These are phyloP conservation scores for Chrysotoxum bicinctum DNA, from an alignment of 2,888 invertebrate species.

Conservation along the genomic window DNA sequence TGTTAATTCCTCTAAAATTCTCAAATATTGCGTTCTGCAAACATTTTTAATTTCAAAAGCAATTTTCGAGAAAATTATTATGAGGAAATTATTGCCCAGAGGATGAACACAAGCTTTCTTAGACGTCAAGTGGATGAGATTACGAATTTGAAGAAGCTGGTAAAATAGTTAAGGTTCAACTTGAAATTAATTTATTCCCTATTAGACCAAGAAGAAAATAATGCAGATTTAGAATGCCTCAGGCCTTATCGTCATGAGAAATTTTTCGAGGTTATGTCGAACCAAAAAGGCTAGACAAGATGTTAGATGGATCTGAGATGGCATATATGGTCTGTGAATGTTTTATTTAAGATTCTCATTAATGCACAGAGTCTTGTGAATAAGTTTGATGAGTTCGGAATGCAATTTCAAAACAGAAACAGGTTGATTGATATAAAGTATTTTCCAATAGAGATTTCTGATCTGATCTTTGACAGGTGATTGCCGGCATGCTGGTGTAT, in stretches of 20 bases:
- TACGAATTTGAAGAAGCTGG: neutral
- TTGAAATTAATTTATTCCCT: neutral
- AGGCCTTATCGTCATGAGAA: neutral
- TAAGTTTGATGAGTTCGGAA: neutral
- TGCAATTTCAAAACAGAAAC: neutral
- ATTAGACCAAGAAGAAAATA: neutral
- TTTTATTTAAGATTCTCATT: too few species aligned
- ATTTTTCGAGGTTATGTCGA: neutral
- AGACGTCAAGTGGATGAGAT: neutral
- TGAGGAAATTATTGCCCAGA: conserved; percentile 2
- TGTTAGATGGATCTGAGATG: neutral
- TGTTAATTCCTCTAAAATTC: neutral
- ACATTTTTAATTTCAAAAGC: neutral
- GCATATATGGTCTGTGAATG: neutral
- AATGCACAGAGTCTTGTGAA: neutral
- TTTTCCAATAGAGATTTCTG: too few species aligned
- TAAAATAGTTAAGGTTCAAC: neutral
- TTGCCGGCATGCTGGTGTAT: too few species aligned
- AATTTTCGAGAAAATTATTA: conserved; percentile 6
- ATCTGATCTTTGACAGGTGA: too few species aligned
- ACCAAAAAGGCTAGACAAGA: neutral
- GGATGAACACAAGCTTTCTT: neutral
- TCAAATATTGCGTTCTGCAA: neutral
- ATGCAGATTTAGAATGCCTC: neutral
- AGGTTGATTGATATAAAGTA: neutral